Base-by-base conservation (phyloP, 35 echinoderm and acorn worm species). In the Eucidaris tribuloides region DNA sequence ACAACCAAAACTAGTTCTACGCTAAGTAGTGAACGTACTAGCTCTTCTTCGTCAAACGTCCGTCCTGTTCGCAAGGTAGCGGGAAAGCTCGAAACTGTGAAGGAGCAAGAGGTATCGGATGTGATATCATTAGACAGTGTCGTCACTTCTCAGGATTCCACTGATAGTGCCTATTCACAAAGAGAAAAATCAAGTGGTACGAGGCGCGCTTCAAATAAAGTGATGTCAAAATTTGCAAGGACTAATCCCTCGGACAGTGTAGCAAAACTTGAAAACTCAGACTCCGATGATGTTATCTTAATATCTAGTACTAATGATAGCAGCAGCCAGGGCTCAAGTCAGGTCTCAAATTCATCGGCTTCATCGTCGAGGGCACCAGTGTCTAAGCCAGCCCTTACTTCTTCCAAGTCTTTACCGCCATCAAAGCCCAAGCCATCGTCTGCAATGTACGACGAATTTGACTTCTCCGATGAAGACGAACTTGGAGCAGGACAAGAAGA, bases 391-490 rank as follows among this genome's bases (percentile, higher is more conserved):
- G 24, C 22, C 24, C 68, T 74, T n/a, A 74, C 38, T 22, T 25
- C 68, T 9, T 38, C 41, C 13, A 74, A 74, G 37, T 74, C 68
- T 22, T 23, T 74, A 25, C 68, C 68, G 11, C 68, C 68, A 43
- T 14, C 68, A 33, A 74, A 74, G 68, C 38, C 68, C 44, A 19
- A 33, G 17, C 20, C 36, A 14, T 38, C 68, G 25, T 32, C 61
- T 3, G 68, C 68, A 42, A n/a, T n/a, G n/a, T 74, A 79, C 30
- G 84, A 87, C 45, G 84, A 78, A 64, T 87, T 87, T 87, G 84
- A 87, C 46, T 87, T 87, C 55, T 42, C 54, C 5, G 84, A 87
- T 48, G 76, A 74, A 27, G 82, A 49, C 18, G 76, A 87, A 7
- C 18, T 17, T 11, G 79, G 62, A 19, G 79, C 15, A 3, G 79